Conservation (phyloP, 2,113 vertebrate genomes). For the Sciurus niger region DNA sequence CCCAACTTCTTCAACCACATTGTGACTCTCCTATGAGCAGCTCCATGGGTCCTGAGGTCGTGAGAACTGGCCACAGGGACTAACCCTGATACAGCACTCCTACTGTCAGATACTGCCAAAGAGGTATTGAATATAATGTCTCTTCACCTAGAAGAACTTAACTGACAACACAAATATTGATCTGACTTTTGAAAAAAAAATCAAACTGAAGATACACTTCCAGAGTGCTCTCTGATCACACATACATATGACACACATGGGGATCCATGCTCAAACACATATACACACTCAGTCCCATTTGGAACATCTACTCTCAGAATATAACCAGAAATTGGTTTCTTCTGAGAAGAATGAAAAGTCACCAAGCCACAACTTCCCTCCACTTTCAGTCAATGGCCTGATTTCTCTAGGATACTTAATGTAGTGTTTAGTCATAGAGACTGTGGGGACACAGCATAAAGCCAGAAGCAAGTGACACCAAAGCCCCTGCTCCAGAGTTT, state of each 20-base stretch:
- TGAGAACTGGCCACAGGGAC: background rate
- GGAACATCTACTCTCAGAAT: background rate
- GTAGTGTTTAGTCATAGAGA: background rate
- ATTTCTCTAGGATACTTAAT: background rate
- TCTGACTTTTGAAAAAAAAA: background rate
- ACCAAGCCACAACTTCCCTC: background rate
- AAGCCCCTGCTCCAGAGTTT: background rate
- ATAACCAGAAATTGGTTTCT: background rate
- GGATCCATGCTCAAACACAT: background rate
- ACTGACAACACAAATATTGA: background rate
- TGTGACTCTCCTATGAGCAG: background rate
- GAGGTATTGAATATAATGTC: background rate
- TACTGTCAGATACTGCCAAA: background rate
- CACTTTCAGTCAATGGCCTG: background rate
- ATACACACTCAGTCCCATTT: background rate
- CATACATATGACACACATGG: background rate
- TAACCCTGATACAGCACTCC: no score
- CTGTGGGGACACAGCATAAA: background rate
- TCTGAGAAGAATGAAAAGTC: background rate
- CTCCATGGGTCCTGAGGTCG: no score
- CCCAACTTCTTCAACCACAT: background rate
- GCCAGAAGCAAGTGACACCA: background rate
- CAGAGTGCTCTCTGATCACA: background rate
- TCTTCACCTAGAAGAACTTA: background rate
- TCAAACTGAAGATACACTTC: background rate